Evolutionary conservation across 2,888 invertebrate species (phyloP), one percentile per base, ranked within the genome.

Genomic region (Schrankia costaestrigalis): DNA sequence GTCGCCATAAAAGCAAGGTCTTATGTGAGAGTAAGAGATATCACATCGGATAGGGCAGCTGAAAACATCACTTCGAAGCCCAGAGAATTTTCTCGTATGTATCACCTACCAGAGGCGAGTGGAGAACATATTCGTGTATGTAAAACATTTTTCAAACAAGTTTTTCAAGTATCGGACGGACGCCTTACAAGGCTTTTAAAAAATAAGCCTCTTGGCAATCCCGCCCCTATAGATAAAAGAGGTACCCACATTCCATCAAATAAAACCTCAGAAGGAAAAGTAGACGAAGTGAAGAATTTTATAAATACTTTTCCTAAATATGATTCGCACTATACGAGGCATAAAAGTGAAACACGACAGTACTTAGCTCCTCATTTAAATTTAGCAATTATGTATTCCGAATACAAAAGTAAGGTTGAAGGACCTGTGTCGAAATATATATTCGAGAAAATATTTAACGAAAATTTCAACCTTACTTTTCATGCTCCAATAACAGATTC

Each of bases 271-370:
- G 41, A 40, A 12, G 17, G 13, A 21, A 43, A 44, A 41, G 18
- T 46, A 25, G 14, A 42, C 27, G 18, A 31, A 23, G 38, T 47
- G 23, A 39, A 45, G 21, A n/a, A 33, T 19, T 47, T 53, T 26
- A 53, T 46, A 17, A 39, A 47, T 29, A 45, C 23, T 24, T 41
- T 45, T 38, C 38, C 41, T n/a, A 35, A 27, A 30, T 41, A 45
- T 41, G 38, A 45, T 24, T 45, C 45, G 18, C 41, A 45, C 25
- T 45, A 41, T 26, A 38, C 41, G 18, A 28, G 32, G 32, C 38
- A 46, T 26, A 46, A 46, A 38, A 32, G 31, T 23, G 24, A 26
- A 26, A 41, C 32, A n/a, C 15, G 31, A 28, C 21, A 18, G 24
- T 37, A 31, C 11, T 26, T 32, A 26, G 14, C 32, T 13, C 32